Percentiles rank a stretch among this genome's conserved stretches.
These are phyloP conservation scores for Diaperis boleti DNA, from an alignment of 2,888 invertebrate species.

Conservation along the genomic window DNA sequence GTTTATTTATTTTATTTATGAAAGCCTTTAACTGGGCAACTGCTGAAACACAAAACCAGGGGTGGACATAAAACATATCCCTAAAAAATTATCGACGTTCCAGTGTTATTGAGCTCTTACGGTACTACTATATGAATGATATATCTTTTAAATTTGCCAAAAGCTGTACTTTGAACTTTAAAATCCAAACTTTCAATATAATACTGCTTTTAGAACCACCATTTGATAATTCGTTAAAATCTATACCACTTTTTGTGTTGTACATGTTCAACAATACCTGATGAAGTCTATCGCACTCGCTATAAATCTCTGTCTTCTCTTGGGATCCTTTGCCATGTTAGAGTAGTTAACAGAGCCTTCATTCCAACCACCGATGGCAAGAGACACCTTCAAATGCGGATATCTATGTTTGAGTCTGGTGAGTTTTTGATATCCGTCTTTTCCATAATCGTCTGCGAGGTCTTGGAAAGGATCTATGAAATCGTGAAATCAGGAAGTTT, in stretches of 20 bases:
- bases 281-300: conserved; percentile 78
- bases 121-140: too few relatives aligned
- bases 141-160: too few relatives aligned
- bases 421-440: conserved; percentile 77
- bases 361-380: conserved; percentile 94
- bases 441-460: conserved; percentile 80
- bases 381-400: conserved; percentile 76
- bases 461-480: conserved; percentile 81
- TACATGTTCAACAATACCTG: conserved; percentile 68
- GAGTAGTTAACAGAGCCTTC: conserved; percentile 85
- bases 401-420: conserved; percentile 75
- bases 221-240: neutral
- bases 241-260: too few relatives aligned
- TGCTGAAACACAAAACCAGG: too few relatives aligned
- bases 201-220: too few relatives aligned
- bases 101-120: too few relatives aligned
- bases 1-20: too few relatives aligned
- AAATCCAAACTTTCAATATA: too few relatives aligned
- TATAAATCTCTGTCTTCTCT: conserved; percentile 76
- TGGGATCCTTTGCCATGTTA: conserved; percentile 74
- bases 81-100: too few relatives aligned
- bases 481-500: neutral
- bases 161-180: too few relatives aligned
- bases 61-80: too few relatives aligned
- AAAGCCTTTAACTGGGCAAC: too few relatives aligned